These are phyloP conservation scores for Lutjanus argentimaculatus DNA, from an alignment of 2,797 vertebrate species.

Conservation along the genomic window DNA sequence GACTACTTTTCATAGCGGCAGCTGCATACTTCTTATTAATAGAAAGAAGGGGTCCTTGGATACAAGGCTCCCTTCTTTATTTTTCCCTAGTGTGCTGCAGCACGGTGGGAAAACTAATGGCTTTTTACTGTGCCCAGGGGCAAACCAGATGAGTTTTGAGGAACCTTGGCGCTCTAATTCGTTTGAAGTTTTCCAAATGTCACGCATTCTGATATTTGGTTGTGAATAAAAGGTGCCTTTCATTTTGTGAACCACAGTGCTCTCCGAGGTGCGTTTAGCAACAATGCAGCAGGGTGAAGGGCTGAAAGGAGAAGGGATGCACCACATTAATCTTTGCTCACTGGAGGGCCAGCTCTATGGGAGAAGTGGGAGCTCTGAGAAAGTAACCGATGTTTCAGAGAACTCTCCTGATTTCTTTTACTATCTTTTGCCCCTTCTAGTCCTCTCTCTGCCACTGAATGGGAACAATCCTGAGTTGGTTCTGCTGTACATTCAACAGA, in stretches of 20 bases:
- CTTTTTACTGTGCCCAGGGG: constrained; percentile 73
- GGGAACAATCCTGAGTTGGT: constrained; percentile 2
- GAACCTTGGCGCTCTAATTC: constrained; percentile 76
- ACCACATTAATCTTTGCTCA: constrained; percentile 54
- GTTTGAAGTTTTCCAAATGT: constrained; percentile 79
- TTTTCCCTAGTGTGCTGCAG: constrained; percentile 51
- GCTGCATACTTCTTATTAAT: constrained; percentile 65
- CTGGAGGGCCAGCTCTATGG: constrained; percentile 38
- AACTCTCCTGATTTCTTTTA: constrained; percentile 46
- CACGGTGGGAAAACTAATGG: constrained; percentile 71
- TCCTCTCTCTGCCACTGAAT: constrained; percentile 17
- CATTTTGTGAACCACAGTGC: constrained; percentile 54
- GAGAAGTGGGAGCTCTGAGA: constrained; percentile 18
- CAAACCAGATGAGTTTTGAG: constrained; percentile 73
- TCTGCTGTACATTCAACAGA: constrained; percentile 15
- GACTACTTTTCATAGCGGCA: constrained; percentile 53
- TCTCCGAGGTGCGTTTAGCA: constrained; percentile 54
- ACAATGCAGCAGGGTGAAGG: constrained; percentile 63
- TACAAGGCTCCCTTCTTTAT: constrained; percentile 70
- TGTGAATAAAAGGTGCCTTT: constrained; percentile 75
- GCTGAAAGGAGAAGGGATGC: constrained; percentile 43
- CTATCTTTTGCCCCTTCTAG: constrained; percentile 17
- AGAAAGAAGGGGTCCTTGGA: constrained; percentile 66
- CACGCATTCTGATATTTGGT: constrained; percentile 72
- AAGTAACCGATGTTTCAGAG: not conserved